A percentile compares a stretch with the other conserved stretches of the same genome.
Evolutionary conservation across 2,888 invertebrate species (phyloP).

Genomic region (Trichacis sp.): DNA sequence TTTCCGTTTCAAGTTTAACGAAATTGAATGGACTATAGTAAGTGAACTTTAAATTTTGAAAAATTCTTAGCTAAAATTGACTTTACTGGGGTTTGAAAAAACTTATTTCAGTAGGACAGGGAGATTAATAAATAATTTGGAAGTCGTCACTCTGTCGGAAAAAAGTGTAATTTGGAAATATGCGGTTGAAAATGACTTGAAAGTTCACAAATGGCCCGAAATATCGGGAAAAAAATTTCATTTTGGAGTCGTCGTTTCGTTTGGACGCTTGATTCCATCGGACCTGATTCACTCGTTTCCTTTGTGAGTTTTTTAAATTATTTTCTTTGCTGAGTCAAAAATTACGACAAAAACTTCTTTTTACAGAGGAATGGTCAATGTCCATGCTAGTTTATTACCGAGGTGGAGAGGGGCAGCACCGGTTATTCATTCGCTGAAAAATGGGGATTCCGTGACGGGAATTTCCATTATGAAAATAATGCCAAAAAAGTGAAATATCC

Average conservation of each 20-base stretch:
- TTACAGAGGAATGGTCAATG: conserved; percentile 90
- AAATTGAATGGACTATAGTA: conserved; percentile 78
- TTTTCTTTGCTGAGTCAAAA: too few relatives aligned
- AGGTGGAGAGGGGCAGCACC: conserved; percentile 95
- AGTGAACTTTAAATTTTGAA: conserved; percentile 51
- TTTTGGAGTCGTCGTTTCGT: conserved; percentile 91
- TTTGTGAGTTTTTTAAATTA: conserved; percentile 78
- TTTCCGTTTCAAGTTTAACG: conserved; percentile 82
- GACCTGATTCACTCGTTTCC: conserved; percentile 82
- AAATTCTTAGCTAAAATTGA: too few relatives aligned
- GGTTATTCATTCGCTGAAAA: conserved; percentile 85
- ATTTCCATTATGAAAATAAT: conserved; percentile 89
- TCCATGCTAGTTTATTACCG: conserved; percentile 92
- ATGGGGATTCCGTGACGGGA: conserved; percentile 85
- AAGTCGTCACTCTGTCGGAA: conserved; percentile 79
- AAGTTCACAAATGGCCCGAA: conserved; percentile 77
- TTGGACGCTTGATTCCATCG: conserved; percentile 90
- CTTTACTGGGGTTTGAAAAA: conserved; percentile 5
- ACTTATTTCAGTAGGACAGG: conserved; percentile 71
- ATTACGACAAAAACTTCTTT: too few relatives aligned
- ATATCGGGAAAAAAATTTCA: conserved; percentile 74
- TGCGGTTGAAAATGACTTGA: conserved; percentile 75
- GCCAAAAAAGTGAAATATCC: conserved; percentile 79
- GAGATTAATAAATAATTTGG: conserved; percentile 72
- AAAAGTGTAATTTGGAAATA: conserved; percentile 78